Base-by-base conservation (phyloP, 2,797 vertebrate species). In the Falco concolor region DNA sequence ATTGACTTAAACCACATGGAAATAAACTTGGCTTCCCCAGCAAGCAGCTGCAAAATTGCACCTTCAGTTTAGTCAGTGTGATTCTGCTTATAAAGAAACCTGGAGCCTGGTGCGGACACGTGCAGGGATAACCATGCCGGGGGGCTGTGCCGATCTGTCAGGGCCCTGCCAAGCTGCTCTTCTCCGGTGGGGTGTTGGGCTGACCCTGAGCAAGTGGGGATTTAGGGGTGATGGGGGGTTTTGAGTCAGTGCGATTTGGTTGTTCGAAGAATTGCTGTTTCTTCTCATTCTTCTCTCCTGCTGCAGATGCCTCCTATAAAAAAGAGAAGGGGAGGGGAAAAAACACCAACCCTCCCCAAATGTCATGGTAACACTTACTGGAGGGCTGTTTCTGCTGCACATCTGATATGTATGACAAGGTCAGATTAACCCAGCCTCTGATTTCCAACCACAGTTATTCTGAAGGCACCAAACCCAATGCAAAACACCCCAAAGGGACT, bases 221-320 rank as follows among this genome's bases (percentile, higher is more conserved):
- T 87, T 53, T 38, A 56, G 70, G 52, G 53, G 22, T 21, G 49
- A 18, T n/a, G 77, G 32, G 27, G 17, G 25, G 57, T 20, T 75
- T 60, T n/a, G 38, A 76, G 72, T 74, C 15, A 4, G 36, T 54
- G 78, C 84, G 80, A 70, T 94, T 77, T 25, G n/a, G 60, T 78
- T 94, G 40, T 67, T 57, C 25, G 78, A 79, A 81, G 72, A 81
- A 86, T 22, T 54, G 79, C 75, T 81, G 73, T 91, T 92, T 67
- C 79, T 95, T 90, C 30, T 89, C 53, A 42, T 93, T 82, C 63
- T 90, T 85, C n/a, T 80, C 70, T 91, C 50, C 57, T 12, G 8
- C 93, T 93, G 91, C 94, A 96, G 96, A 94, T 95, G 94, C 95
- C 95, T 95, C 91, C 93, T 95, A 75, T 93, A 90, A 95, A 95